A percentile compares a stretch with the other conserved stretches of the same genome.
Evolutionary conservation across 2,113 vertebrate genomes (phyloP).

Genomic region (Lonchura striata): DNA sequence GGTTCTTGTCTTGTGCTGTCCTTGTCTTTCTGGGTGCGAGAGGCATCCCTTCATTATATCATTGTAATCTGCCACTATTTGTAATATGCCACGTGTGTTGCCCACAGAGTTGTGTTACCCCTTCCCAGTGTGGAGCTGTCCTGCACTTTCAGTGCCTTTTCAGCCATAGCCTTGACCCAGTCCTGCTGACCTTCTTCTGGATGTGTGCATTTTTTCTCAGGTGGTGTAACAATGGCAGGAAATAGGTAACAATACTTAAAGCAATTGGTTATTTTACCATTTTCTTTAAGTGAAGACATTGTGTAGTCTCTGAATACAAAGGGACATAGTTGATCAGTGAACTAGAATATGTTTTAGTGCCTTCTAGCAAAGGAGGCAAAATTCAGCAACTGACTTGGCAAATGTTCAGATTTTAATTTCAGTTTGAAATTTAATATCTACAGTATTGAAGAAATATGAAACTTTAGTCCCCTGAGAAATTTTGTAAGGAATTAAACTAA

Average conservation of each 20-base stretch:
- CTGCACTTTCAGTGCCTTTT: background rate
- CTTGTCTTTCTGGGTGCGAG: background rate
- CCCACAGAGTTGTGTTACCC: background rate
- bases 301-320: background rate
- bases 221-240: background rate
- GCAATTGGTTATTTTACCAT: background rate
- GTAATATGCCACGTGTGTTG: background rate
- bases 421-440: background rate
- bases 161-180: background rate
- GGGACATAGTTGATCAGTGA: background rate
- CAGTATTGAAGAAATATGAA: background rate
- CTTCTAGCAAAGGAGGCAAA: background rate
- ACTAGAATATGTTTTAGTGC: background rate
- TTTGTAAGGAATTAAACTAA: background rate
- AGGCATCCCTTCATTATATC: background rate
- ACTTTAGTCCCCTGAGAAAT: background rate
- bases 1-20: background rate
- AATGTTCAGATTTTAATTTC: slow-evolving; percentile 5
- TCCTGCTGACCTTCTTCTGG: background rate
- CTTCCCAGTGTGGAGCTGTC: background rate
- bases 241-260: background rate
- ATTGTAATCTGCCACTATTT: background rate
- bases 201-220: background rate
- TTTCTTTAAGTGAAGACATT: background rate
- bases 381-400: background rate